Evolutionary conservation across 1,140 invertebrate genomes (phyloP), one percentile per base, ranked within the genome.

Genomic region (Catajapyx aquilonaris): DNA sequence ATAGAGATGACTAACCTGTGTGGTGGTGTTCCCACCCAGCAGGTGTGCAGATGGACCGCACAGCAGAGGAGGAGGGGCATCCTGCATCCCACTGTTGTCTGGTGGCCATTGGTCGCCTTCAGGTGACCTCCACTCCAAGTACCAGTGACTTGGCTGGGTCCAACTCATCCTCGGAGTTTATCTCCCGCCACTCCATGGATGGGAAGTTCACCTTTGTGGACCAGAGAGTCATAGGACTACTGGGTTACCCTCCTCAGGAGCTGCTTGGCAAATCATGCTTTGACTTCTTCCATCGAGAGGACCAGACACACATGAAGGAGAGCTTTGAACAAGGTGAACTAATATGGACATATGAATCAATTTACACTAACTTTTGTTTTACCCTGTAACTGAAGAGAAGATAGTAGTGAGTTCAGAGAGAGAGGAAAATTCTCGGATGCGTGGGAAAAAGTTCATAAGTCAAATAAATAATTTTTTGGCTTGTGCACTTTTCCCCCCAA

Each of bases 201-300:
- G 90, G 91, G 18, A 94, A 93, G 57, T 94, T 96, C 56, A 86
- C 90, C n/a, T 97, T 95, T 63, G 86, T 95, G 16, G 93, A 96
- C 59, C 91, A 95, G 58, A 75, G 88, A 48, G 88, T 94, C 13
- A 73, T 85, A 40, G 70, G 73, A 38, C 69, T 97, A 40, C 63
- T 96, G 20, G 90, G 87, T 10, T 93, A 95, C 57, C 75, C 81
- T 28, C 87, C 91, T 5, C 79, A 84, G 16, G 93, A 97, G 55
- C 64, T 97, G 41, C 63, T 97, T 20, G 88, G 86, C 20, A 94
- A 95, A 57, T 75, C 80, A 18, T 91, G 85, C 55, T 95, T 91
- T 53, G 91, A 96, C 44, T 94, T 91, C 55, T 90, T 93, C 53
- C 88, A 96, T 55, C 81, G 80, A 1, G 91, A 97, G 52, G 91